Percentiles rank a stretch among this genome's conserved stretches.
These are phyloP conservation scores for Hippopotamus amphibius DNA, from an alignment of 2,113 vertebrate species.

Conservation along the genomic window DNA sequence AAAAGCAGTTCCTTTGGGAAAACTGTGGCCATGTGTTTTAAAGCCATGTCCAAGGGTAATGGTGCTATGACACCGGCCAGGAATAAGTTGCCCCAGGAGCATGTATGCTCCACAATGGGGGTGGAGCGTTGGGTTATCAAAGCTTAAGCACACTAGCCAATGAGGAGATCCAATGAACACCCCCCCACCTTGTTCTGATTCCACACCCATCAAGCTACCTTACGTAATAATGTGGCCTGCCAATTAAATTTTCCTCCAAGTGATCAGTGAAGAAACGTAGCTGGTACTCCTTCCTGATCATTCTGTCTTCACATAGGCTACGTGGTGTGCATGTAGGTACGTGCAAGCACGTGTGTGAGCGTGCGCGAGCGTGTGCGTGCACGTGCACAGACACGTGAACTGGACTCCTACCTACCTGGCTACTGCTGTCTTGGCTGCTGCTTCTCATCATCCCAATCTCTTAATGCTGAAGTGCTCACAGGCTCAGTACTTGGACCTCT, in stretches of 20 bases:
- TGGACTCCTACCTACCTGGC: neutral
- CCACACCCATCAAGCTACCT: neutral
- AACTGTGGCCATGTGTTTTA: neutral
- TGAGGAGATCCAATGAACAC: neutral
- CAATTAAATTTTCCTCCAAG: neutral
- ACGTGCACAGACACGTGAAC: neutral
- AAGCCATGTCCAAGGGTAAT: neutral
- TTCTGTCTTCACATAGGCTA: neutral
- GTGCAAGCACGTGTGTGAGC: neutral
- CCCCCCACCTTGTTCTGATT: neutral
- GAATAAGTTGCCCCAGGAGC: neutral
- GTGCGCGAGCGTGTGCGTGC: neutral
- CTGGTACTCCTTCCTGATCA: neutral
- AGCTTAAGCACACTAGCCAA: neutral
- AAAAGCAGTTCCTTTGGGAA: neutral
- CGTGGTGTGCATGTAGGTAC: neutral
- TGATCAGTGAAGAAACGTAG: neutral
- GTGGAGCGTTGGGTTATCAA: neutral
- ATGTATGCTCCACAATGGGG: neutral
- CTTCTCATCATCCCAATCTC: neutral
- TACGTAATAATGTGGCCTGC: slow-evolving; percentile 6
- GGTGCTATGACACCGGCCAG: neutral
- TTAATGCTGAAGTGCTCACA: neutral
- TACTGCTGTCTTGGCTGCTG: neutral
- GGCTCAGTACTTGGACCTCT: neutral